Conservation (phyloP, 2,888 invertebrate genomes). For the Lissonota sp. region DNA sequence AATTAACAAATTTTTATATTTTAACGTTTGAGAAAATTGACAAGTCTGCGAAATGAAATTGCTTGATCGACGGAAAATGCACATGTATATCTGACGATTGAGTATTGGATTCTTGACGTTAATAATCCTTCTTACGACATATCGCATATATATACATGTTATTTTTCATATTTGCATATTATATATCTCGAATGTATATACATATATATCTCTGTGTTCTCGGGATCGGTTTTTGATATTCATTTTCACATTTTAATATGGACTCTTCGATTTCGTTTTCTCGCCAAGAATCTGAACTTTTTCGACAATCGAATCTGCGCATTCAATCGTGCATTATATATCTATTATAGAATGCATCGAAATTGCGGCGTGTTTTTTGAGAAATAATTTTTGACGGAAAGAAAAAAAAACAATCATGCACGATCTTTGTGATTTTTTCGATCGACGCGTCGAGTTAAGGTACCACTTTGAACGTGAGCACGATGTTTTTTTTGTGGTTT, state of each 20-base stretch:
- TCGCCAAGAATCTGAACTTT: neutral
- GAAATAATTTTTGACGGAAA: neutral
- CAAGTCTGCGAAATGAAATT: no score
- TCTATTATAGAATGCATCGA: neutral
- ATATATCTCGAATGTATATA: neutral
- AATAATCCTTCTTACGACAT: conserved; percentile 28
- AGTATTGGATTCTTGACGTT: conserved; percentile 17
- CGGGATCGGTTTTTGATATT: conserved; percentile 63
- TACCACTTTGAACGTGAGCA: conserved; percentile 63
- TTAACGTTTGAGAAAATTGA: no score
- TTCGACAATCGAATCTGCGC: conserved; percentile 8
- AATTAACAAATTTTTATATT: no score
- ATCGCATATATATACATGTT: neutral
- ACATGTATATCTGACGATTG: conserved; percentile 8
- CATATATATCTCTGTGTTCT: conserved; percentile 45
- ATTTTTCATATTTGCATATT: conserved; percentile 12
- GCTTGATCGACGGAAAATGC: no score
- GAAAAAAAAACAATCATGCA: conserved; percentile 20
- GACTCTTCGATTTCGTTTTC: conserved; percentile 54
- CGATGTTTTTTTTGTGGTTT: conserved; percentile 44
- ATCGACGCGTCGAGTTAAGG: conserved; percentile 65
- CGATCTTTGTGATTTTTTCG: conserved; percentile 35
- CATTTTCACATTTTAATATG: conserved; percentile 30
- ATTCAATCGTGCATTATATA: neutral
- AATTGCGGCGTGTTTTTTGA: no score